phyloP scores from a whole-genome alignment of 2,888 invertebrate genomes.

The Coleophora flavipennella region DNA sequence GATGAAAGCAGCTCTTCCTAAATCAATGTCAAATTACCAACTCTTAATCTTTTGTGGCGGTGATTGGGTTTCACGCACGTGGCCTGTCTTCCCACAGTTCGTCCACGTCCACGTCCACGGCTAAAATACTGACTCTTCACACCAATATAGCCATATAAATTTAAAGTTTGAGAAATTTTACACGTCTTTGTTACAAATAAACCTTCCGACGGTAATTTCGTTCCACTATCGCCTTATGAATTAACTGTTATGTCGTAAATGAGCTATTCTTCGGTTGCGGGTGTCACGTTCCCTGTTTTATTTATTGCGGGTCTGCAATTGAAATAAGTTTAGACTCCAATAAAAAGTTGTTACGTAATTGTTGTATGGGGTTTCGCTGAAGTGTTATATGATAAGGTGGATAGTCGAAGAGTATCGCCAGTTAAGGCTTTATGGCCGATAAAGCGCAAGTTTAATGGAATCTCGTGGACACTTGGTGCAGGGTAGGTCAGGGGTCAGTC shows the following conservation, averaged over 20 bases:
- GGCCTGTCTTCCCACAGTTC: conserved; percentile 29
- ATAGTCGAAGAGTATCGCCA: conserved; percentile 40
- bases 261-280: conserved; percentile 40
- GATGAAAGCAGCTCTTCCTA: conserved; percentile 57
- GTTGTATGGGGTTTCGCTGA: conserved; percentile 15
- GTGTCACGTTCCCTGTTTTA: conserved; percentile 33
- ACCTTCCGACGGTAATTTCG: conserved; percentile 48
- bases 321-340: neutral
- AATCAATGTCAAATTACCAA: conserved; percentile 72
- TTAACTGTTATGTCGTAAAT: conserved; percentile 51
- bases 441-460: conserved; percentile 57
- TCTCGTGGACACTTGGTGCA: conserved; percentile 37
- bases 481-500: conserved; percentile 41
- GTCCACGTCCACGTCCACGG: conserved; percentile 29
- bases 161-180: conserved; percentile 63
- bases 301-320: conserved; percentile 38
- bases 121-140: conserved; percentile 46
- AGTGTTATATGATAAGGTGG: conserved; percentile 7
- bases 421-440: conserved; percentile 60
- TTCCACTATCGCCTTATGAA: conserved; percentile 49
- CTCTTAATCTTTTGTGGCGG: conserved; percentile 64
- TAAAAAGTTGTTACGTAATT: conserved; percentile 26
- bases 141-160: conserved; percentile 52
- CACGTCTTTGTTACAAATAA: conserved; percentile 60
- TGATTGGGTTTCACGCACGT: conserved; percentile 64